A percentile compares a stretch with the other conserved stretches of the same genome.
phyloP scores from a whole-genome alignment of 2,113 vertebrate species.

The Microtus pennsylvanicus region DNA sequence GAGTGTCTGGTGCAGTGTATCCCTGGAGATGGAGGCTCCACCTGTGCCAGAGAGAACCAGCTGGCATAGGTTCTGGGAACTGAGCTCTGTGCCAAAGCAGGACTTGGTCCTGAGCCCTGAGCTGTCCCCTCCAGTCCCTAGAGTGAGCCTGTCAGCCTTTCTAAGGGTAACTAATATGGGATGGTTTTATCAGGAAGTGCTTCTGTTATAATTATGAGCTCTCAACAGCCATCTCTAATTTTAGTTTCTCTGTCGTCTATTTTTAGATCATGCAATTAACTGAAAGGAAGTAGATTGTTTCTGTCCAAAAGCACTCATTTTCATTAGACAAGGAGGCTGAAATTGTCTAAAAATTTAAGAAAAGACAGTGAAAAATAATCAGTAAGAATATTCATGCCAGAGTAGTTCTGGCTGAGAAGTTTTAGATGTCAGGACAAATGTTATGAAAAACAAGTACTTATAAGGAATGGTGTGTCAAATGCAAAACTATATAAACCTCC shows the following conservation, averaged over 20 bases:
- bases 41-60: too few species aligned
- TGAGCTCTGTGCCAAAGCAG: not conserved
- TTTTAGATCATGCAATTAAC: conserved; percentile 43
- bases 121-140: not conserved
- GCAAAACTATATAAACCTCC: not conserved
- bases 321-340: not conserved
- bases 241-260: not conserved
- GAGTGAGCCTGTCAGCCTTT: not conserved
- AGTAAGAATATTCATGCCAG: not conserved
- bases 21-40: not conserved
- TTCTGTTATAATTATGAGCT: not conserved
- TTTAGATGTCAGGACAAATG: conserved; percentile 15
- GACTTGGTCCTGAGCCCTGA: not conserved
- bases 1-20: too few species aligned
- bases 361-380: conserved; percentile 4
- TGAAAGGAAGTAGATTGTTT: conserved; percentile 44
- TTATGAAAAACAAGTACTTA: not conserved
- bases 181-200: not conserved
- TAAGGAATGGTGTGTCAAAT: not conserved
- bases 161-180: not conserved
- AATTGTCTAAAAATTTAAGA: not conserved
- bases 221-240: not conserved
- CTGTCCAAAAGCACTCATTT: conserved; percentile 1
- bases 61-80: not conserved
- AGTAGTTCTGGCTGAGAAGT: not conserved